Evolutionary conservation across 2,113 vertebrate species (phyloP), one percentile per base, ranked within the genome.

Genomic region (Hyperopisus bebe): DNA sequence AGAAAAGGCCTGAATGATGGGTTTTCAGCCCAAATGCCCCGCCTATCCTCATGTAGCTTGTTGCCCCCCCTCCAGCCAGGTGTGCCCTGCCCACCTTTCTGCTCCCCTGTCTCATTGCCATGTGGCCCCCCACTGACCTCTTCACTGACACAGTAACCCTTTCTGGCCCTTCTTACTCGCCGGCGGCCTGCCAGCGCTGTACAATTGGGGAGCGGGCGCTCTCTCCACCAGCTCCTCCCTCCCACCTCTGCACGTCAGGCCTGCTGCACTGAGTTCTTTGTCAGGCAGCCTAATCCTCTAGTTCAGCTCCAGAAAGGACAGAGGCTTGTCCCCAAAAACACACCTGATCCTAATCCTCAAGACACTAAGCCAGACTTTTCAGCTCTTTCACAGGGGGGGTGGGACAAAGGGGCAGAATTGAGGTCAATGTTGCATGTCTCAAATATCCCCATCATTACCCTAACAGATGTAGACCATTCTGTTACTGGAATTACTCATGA

Each of bases 301-400:
- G 21, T 47, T 84, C 82, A 51, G 62, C 93, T 90, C 87, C 89
- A 92, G 24, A 84, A 24, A 84, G 82, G 70, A 90, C 70, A 91
- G 27, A 90, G 80, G 87, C 88, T 88, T 74, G 5, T 51, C 88
- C 89, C 86, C 85, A 89, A 88, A 93, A 89, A 91, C 92, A 93
- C 95, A 94, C 92, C 93, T 93, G 94, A 91, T 92, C 94, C 93
- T 94, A 90, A 94, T 94, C 92, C 94, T 91, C 0, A 55, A 90
- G 93, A 92, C 90, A 93, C 91, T 93, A 92, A 94, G 90, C 87
- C 91, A 92, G 86, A 90, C 92, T 96, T 93, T 94, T 87, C 77
- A 44, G 53, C 42, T 88, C 51, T 85, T 90, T 90, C 90, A 89
- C 90, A 70, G 89, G 91, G 95, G 24, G 90, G 92, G 92, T 46